A percentile compares a stretch with the other conserved stretches of the same genome.
These are phyloP conservation scores for Halictus quadricinctus DNA, from an alignment of 2,888 invertebrate species.

Conservation along the genomic window DNA sequence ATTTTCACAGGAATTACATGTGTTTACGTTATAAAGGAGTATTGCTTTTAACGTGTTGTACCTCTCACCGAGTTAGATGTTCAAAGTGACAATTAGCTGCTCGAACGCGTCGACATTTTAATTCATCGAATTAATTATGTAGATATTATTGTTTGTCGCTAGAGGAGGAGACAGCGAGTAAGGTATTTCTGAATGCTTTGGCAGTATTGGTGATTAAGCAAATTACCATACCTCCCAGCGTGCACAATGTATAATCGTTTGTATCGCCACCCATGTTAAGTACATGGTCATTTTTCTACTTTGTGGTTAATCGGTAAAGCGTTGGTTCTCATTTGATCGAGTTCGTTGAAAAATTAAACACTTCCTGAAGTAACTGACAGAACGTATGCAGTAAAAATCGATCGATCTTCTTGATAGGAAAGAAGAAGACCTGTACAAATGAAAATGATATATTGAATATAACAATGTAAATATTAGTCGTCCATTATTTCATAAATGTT, in stretches of 20 bases:
- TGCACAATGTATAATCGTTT: background rate
- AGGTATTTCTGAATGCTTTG: conserved; percentile 26
- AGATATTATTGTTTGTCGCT: conserved; percentile 12
- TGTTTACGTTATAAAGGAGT: conserved; percentile 24
- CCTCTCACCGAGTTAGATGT: conserved; percentile 6
- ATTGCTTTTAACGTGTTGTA: conserved; percentile 30
- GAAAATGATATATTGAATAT: background rate
- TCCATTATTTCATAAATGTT: conserved; percentile 31
- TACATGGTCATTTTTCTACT: background rate
- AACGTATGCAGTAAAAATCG: conserved; percentile 7
- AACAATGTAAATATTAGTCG: conserved; percentile 51
- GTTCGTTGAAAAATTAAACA: background rate
- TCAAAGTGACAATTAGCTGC: conserved; percentile 15
- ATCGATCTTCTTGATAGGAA: conserved; percentile 8
- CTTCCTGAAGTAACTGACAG: background rate
- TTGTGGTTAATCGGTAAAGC: background rate
- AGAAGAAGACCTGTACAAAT: background rate
- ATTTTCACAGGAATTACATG: background rate
- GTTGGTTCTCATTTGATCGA: background rate
- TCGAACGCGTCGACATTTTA: background rate
- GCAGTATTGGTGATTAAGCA: conserved; percentile 25
- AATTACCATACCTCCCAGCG: background rate
- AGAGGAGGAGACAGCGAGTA: conserved; percentile 8
- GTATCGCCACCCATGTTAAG: background rate
- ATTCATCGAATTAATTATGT: background rate